These are phyloP conservation scores for Pycnomerus fuliginosus DNA, from an alignment of 2,888 invertebrate species.

Conservation along the genomic window DNA sequence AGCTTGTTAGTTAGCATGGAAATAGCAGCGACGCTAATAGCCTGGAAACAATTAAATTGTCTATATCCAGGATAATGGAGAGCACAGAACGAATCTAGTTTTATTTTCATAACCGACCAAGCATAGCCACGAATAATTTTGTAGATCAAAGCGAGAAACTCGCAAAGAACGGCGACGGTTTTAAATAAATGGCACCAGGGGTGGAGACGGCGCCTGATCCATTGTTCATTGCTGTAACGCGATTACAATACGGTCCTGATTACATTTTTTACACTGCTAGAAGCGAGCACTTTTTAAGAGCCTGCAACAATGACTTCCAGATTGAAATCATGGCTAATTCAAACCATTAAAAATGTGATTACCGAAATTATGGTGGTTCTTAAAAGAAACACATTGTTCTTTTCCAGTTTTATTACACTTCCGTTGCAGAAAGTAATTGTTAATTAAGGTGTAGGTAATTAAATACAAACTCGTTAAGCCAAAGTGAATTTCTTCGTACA, in stretches of 20 bases:
- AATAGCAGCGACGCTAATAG: too few relatives aligned
- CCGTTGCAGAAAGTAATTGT: constrained; percentile 3
- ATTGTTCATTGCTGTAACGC: constrained; percentile 23
- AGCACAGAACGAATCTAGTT: constrained; percentile 9
- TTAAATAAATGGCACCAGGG: constrained; percentile 9
- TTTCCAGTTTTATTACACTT: constrained; percentile 6
- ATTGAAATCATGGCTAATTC: constrained; percentile 20
- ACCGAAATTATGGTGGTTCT: constrained; percentile 7
- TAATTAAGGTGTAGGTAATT: constrained; percentile 8
- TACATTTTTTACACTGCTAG: constrained; percentile 10
- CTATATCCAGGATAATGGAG: too few relatives aligned
- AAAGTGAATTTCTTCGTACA: background rate
- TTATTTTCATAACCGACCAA: constrained; percentile 16
- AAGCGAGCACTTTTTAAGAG: constrained; percentile 7
- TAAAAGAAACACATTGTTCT: constrained; percentile 12
- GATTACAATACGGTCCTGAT: constrained; percentile 23
- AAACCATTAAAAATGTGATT: constrained; percentile 13
- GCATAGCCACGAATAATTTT: constrained; percentile 14
- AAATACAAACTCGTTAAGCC: constrained; percentile 6
- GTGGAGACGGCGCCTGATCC: constrained; percentile 8
- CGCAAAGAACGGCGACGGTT: constrained; percentile 6
- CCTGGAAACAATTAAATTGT: too few relatives aligned
- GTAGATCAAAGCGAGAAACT: constrained; percentile 18
- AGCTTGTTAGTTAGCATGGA: too few relatives aligned
- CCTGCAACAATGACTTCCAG: constrained; percentile 16